Evolutionary conservation across 2,113 vertebrate genomes (phyloP).

Genomic region (Helogale parvula): DNA sequence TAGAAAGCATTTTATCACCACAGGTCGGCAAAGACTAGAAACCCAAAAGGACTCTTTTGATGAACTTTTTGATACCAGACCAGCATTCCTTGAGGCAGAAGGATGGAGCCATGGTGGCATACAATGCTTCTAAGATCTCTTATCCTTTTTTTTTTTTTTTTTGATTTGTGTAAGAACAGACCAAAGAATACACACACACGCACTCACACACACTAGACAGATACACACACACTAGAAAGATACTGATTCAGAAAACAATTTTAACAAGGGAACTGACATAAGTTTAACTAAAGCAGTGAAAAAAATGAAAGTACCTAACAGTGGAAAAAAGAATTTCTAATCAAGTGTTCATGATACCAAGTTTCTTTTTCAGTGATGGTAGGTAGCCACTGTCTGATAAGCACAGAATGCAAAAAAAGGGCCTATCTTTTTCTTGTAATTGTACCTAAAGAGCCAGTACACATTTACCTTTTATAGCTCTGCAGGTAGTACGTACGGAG

Average conservation of each 20-base stretch:
- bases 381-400: conserved; percentile 16
- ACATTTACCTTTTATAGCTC: conserved; percentile 35
- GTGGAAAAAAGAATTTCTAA: not conserved
- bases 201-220: not conserved
- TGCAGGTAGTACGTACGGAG: not conserved
- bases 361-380: not conserved
- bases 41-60: not conserved
- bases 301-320: conserved; percentile 33
- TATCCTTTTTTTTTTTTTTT: not conserved
- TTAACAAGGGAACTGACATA: conserved; percentile 11
- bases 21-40: not conserved
- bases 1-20: not conserved
- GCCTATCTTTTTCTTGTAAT: not conserved
- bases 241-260: conserved; percentile 8
- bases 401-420: not conserved
- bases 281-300: conserved; percentile 6
- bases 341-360: not conserved
- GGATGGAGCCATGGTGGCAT: not conserved
- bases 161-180: not conserved
- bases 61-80: conserved; percentile 6
- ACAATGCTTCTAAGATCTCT: not conserved
- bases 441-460: conserved; percentile 11
- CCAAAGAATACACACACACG: not conserved
- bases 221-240: not conserved
- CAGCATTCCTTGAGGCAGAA: not conserved